phyloP scores from a whole-genome alignment of 1,140 invertebrate genomes.

The Drosophila asahinai region DNA sequence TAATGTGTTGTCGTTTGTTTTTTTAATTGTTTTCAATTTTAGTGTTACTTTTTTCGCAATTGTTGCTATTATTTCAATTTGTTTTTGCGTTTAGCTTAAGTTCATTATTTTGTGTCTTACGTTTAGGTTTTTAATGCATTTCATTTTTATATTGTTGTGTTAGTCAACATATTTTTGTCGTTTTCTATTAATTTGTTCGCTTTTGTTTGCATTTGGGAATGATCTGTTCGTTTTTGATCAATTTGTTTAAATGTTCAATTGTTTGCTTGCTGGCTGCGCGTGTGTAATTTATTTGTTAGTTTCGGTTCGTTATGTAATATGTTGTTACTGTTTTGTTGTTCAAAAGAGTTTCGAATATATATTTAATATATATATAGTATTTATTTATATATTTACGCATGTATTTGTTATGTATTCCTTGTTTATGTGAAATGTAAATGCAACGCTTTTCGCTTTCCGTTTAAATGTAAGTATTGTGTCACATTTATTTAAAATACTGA shows the following conservation, averaged over 20 bases:
- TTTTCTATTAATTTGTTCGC: conserved; percentile 49
- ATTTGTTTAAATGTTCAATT: conserved; percentile 42
- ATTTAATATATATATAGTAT: conserved; percentile 62
- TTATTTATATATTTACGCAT: conserved; percentile 51
- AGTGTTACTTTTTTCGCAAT: conserved; percentile 54
- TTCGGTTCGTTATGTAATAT: conserved; percentile 53
- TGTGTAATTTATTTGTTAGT: conserved; percentile 39
- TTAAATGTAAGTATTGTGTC: conserved; percentile 59
- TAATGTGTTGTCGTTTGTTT: conserved; percentile 62
- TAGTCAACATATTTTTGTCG: conserved; percentile 49
- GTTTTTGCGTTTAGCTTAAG: conserved; percentile 52
- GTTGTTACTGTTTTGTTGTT: conserved; percentile 53
- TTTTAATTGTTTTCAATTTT: conserved; percentile 53
- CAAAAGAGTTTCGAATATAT: conserved; percentile 65
- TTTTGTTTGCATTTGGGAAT: conserved; percentile 25
- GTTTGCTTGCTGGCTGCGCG: conserved; percentile 48
- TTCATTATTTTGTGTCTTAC: conserved; percentile 52
- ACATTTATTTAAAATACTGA: conserved; percentile 73
- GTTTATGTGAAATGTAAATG: conserved; percentile 78
- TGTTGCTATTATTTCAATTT: conserved; percentile 67
- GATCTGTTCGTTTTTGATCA: conserved; percentile 49
- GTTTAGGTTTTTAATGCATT: conserved; percentile 47
- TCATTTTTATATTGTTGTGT: conserved; percentile 45
- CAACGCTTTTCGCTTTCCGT: conserved; percentile 40
- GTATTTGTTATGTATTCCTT: conserved; percentile 49